Percentiles rank a stretch among this genome's conserved stretches.
phyloP scores from a whole-genome alignment of 2,113 vertebrate species.

The Plectropomus leopardus region DNA sequence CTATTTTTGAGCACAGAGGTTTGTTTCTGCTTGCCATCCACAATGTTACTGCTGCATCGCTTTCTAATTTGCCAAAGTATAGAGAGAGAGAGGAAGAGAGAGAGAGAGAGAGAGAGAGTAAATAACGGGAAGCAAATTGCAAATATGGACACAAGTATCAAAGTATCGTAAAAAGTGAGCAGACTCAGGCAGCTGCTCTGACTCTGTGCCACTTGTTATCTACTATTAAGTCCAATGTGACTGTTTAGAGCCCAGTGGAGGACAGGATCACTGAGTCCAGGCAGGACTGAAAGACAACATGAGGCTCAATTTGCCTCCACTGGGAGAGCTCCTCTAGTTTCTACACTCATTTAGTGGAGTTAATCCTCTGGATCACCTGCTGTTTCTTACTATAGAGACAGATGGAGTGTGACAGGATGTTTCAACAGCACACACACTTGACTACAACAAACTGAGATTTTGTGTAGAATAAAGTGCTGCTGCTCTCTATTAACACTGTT shows the following conservation, averaged over 20 bases:
- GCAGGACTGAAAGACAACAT: not conserved
- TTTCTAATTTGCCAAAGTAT: no score
- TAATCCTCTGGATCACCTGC: not conserved
- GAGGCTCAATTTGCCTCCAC: conserved; percentile 13
- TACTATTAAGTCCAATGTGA: not conserved
- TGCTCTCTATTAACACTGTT: not conserved
- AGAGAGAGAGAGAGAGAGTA: no score
- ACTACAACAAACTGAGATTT: not conserved
- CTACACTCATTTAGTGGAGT: not conserved
- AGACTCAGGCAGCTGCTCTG: not conserved
- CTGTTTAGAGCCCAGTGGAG: not conserved
- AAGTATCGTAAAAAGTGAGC: not conserved
- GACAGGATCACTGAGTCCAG: not conserved
- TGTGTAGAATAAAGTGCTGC: not conserved
- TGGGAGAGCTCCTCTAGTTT: not conserved
- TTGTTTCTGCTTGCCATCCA: no score
- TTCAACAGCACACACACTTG: not conserved
- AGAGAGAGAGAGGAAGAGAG: no score
- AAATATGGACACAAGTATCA: not conserved
- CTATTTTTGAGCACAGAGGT: no score
- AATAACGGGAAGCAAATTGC: no score
- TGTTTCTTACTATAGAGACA: not conserved
- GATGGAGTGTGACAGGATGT: not conserved
- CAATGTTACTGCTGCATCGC: no score
- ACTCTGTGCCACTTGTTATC: not conserved